Evolutionary conservation across 2,797 vertebrate species (phyloP).

Genomic region (Pteropus rufus): DNA sequence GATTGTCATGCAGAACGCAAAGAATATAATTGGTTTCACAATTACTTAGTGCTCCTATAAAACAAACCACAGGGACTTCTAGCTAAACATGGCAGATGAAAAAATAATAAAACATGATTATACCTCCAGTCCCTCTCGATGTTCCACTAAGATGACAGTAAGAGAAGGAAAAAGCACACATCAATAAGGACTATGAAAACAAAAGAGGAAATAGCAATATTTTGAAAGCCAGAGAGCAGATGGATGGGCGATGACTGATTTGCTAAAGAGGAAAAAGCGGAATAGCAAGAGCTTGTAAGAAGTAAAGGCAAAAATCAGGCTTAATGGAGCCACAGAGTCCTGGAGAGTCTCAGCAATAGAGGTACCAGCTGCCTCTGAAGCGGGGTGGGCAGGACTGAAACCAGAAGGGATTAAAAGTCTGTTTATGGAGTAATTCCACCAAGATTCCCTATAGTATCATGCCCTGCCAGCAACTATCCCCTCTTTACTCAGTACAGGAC

Average conservation of each 20-base stretch:
- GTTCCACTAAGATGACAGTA: background rate
- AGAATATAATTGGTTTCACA: background rate
- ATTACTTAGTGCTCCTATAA: background rate
- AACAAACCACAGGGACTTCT: background rate
- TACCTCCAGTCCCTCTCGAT: background rate
- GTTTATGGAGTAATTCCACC: background rate
- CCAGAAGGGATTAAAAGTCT: background rate
- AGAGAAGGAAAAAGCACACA: background rate
- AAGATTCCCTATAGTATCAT: background rate
- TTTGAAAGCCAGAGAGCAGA: background rate
- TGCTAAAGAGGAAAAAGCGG: background rate
- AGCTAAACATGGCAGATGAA: background rate
- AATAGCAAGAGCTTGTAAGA: background rate
- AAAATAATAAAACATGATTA: background rate
- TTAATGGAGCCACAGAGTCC: background rate
- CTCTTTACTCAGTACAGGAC: background rate
- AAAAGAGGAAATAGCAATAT: background rate
- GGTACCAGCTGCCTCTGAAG: background rate
- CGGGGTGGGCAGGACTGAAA: background rate
- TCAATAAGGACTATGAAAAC: background rate
- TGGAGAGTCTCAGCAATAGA: background rate
- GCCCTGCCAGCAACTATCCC: background rate
- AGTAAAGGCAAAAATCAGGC: background rate
- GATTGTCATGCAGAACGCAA: background rate
- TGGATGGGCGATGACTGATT: background rate